These are phyloP conservation scores for Phyto melanocephala DNA, from an alignment of 2,888 invertebrate genomes.

Conservation along the genomic window DNA sequence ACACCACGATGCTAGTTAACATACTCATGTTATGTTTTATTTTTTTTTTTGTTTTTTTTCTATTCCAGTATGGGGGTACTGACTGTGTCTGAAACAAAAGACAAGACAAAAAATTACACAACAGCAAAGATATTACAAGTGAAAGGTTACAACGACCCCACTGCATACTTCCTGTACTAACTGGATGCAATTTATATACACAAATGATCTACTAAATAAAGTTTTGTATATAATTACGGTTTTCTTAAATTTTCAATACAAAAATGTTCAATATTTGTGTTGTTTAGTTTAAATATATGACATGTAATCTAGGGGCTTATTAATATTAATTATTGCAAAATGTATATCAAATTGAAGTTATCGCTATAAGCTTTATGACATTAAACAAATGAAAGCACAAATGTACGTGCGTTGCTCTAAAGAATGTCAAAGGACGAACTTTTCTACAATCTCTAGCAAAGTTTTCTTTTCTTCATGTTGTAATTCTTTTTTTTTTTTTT, in stretches of 20 bases:
- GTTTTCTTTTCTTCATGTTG: conserved; percentile 24
- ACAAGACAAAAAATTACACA: not conserved
- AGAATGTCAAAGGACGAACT: conserved; percentile 59
- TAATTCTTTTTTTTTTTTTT: not conserved
- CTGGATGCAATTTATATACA: too few species aligned
- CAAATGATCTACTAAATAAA: not conserved
- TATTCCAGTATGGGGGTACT: conserved; percentile 19
- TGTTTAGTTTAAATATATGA: not conserved
- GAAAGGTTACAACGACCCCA: not conserved
- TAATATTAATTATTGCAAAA: not conserved
- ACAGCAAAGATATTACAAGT: not conserved
- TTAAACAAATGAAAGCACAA: not conserved
- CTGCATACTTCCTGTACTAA: not conserved
- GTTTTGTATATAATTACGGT: not conserved
- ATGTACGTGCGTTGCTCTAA: conserved; percentile 20
- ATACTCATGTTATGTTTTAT: conserved; percentile 52
- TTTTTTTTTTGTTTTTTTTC: conserved; percentile 2
- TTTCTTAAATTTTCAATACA: too few species aligned
- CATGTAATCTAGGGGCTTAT: not conserved
- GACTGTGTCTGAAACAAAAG: conserved; percentile 10
- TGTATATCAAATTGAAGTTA: not conserved
- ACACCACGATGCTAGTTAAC: conserved; percentile 63
- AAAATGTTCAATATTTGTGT: too few species aligned
- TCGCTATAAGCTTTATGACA: not conserved
- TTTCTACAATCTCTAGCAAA: conserved; percentile 55